Percentiles rank a stretch among this genome's conserved stretches.
phyloP scores from a whole-genome alignment of 2,113 vertebrate species.

The Nestor notabilis region DNA sequence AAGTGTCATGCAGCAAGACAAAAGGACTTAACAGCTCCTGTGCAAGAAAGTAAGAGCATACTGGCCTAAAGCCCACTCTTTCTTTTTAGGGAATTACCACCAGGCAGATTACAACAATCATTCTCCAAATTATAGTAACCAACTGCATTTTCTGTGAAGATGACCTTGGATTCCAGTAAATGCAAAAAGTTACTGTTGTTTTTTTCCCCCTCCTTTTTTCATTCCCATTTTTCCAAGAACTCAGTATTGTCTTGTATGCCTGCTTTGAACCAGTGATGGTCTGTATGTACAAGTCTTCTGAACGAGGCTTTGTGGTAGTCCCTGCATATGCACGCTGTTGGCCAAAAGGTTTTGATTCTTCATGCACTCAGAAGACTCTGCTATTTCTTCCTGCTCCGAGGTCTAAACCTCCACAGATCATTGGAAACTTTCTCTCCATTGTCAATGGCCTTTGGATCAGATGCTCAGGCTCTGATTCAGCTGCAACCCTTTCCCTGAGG shows the following conservation, averaged over 20 bases:
- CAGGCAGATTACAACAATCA: neutral
- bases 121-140: neutral
- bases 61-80: neutral
- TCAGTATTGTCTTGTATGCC: neutral
- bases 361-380: neutral
- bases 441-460: neutral
- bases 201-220: neutral
- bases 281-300: rapidly evolving
- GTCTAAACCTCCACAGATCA: neutral
- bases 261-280: neutral
- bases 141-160: neutral
- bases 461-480: neutral
- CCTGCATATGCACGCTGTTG: neutral
- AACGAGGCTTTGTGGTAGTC: neutral
- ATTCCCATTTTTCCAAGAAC: conserved; percentile 1
- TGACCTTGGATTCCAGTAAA: conserved; percentile 16
- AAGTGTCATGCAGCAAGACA: neutral
- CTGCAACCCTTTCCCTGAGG: neutral
- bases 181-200: neutral
- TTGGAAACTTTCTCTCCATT: neutral
- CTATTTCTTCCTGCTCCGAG: neutral
- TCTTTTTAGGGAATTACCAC: neutral
- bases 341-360: neutral
- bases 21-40: neutral
- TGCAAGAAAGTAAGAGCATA: neutral